Base-by-base conservation (phyloP, 2,888 invertebrate genomes). In the Amphipyra berbera region DNA sequence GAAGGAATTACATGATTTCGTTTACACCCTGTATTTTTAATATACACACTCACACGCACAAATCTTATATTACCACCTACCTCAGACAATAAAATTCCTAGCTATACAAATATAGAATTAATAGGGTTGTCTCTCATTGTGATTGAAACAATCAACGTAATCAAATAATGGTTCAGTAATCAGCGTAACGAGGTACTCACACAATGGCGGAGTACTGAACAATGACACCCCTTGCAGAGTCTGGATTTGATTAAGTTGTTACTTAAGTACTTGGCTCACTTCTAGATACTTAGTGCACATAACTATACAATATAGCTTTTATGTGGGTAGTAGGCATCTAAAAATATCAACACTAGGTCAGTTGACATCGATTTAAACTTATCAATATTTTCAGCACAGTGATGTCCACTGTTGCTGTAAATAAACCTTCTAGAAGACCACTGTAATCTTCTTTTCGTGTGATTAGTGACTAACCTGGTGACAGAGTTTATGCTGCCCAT, bases 91-190 rank as follows among this genome's bases (percentile, higher is more conserved):
- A 37, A 6, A 2, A 21, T 3, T 2, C 21, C 8, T 9, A 21
- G 6, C 33, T 38, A 33, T 12, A 44, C 42, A 54, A 61, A 58
- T 44, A 47, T 37, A 70, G 41, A 68, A 73, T 73, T 53, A 73
- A 61, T 44, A 52, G 45, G 15, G 21, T 21, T 61, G 48, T 56
- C 30, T 61, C 59, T 37, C 58, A 62, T 74, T 74, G 69, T 73
- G 50, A 68, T 57, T 71, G 61, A 72, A 76, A 72, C 73, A 71
- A 71, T 76, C 40, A 52, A 6, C 21, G 41, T 68, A 74, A 74
- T 76, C 38, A 57, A 76, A 76, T 76, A 64, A 72, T 46, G 68
- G 46, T 13, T 49, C 49, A 42, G 59, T 72, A 61, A 63, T 61
- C 49, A 64, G 37, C 42, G 14, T 61, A 76, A 76, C 67, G 50